Evolutionary conservation across 2,797 vertebrate genomes (phyloP), one percentile per base, ranked within the genome.

Genomic region (Huso huso): DNA sequence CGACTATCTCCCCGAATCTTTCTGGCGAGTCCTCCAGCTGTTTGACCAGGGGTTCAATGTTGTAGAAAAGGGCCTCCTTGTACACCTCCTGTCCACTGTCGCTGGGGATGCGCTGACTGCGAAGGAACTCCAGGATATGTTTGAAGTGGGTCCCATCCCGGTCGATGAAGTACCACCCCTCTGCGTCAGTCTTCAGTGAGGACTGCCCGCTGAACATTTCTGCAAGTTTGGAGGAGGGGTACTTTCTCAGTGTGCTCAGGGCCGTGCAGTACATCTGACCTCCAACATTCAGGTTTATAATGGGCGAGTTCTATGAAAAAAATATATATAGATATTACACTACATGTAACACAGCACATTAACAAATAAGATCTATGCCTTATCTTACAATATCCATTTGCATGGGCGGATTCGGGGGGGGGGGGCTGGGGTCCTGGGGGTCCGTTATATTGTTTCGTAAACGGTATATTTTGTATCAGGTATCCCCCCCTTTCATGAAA

Each of bases 1-100:
- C 93, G 64, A 98, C 92, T 0, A 85, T 71, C 77, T 97, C 95
- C 0, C 95, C 95, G 0, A 97, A 99, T 66, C 95, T 80, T 78
- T 79, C 83, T 0, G 95, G 94, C 0, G 75, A 89, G 9, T 97
- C 94, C 71, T 95, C 94, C 61, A 99, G 68, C 52, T 83, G 83
- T 74, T 95, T 96, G 65, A 93, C 73, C 60, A 98, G 75, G 0
- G 92, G 87, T 52, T 88, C 87, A 6, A 99, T 86, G 68, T 91
- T 81, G 0, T 94, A 99, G 80, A 88, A 90, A 66, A 93, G 2
- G 0, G 96, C 95, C 68, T 99, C 95, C 7, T 76, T 85, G 77
- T 95, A 90, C 61, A 98, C 84, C 0, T 96, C 90, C 10, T 67
- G 78, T 71, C 95, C 51, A 70, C 90, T 81, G 61, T 89, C 76